A percentile compares a stretch with the other conserved stretches of the same genome.
Conservation (phyloP, 2,797 vertebrate species). For the Acanthurus lineatus region DNA sequence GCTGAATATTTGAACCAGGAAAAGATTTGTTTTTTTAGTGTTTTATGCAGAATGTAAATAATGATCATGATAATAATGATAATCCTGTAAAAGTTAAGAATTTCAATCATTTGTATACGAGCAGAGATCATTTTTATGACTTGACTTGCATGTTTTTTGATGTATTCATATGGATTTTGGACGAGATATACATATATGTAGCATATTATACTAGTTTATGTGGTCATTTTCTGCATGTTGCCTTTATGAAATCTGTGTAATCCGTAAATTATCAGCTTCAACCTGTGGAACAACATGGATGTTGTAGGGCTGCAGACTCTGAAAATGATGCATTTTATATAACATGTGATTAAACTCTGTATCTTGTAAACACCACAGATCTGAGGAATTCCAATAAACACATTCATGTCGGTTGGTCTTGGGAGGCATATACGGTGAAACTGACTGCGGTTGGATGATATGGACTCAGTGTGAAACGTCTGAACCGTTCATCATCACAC, state of each 20-base stretch:
- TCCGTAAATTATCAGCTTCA: background rate
- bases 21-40: background rate
- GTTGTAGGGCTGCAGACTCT: background rate
- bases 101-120: too few relatives aligned
- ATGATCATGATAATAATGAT: too few relatives aligned
- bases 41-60: background rate
- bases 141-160: background rate
- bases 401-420: background rate
- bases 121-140: background rate
- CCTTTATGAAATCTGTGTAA: background rate
- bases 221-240: too few relatives aligned
- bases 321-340: background rate
- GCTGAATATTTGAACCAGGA: constrained; percentile 6
- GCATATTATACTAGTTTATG: background rate
- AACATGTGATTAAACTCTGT: background rate
- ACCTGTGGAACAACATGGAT: too few relatives aligned
- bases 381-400: constrained; percentile 4
- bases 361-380: background rate
- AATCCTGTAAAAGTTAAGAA: too few relatives aligned
- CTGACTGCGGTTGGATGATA: constrained; percentile 2
- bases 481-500: constrained; percentile 20
- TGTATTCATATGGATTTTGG: background rate
- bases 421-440: background rate
- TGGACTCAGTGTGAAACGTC: constrained; percentile 11
- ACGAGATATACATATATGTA: background rate